These are phyloP conservation scores for Scortum barcoo DNA, from an alignment of 2,113 vertebrate species.

Conservation along the genomic window DNA sequence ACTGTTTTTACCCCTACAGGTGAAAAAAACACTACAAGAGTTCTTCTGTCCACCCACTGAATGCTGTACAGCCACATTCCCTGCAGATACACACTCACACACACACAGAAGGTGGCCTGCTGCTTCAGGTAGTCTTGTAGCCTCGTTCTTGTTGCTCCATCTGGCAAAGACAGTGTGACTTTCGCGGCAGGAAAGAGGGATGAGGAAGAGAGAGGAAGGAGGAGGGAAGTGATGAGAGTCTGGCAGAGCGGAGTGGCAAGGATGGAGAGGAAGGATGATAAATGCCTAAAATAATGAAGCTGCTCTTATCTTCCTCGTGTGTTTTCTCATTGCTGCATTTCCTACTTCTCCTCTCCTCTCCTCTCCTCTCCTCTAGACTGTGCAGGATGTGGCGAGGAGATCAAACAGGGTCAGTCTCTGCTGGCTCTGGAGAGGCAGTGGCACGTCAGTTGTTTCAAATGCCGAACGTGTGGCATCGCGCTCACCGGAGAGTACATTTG, in stretches of 20 bases:
- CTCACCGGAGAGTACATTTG: conserved; percentile 98
- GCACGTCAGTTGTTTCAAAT: conserved; percentile 98
- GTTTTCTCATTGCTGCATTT: background rate
- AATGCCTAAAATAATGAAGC: conserved; percentile 26
- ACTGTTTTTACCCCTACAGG: background rate
- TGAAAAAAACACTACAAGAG: conserved; percentile 15
- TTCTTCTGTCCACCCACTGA: conserved; percentile 35
- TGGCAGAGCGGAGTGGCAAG: conserved; percentile 22
- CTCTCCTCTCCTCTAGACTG: conserved; percentile 85
- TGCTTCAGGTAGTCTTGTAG: conserved; percentile 60
- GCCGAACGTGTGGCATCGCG: conserved; percentile 90
- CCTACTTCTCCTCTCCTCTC: background rate
- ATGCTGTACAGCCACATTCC: conserved; percentile 18
- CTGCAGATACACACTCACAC: conserved; percentile 39
- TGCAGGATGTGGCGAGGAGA: conserved; percentile 95
- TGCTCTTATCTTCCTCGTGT: conserved; percentile 20
- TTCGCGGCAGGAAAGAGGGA: conserved; percentile 19
- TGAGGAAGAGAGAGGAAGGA: conserved; percentile 20
- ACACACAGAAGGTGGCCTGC: conserved; percentile 47
- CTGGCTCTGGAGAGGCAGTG: conserved; percentile 97
- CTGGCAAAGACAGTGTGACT: conserved; percentile 49
- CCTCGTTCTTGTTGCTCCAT: conserved; percentile 66
- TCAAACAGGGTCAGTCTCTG: conserved; percentile 96
- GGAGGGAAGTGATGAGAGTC: conserved; percentile 30
- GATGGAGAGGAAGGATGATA: conserved; percentile 27